A percentile compares a stretch with the other conserved stretches of the same genome.
Conservation (phyloP, 2,888 invertebrate species). For the Archips crataeganus region DNA sequence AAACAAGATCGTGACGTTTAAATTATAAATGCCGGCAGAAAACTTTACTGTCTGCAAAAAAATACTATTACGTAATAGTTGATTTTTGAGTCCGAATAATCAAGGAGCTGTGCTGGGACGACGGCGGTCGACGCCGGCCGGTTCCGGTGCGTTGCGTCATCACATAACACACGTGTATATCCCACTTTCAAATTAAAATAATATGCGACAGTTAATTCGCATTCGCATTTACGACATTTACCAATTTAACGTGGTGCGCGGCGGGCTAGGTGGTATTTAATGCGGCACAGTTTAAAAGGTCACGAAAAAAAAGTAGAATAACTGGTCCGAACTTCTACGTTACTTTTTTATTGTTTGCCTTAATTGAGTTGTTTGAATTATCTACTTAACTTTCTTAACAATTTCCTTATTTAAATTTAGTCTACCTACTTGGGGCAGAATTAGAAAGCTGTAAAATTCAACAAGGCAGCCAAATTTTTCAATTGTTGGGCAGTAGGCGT, state of each 20-base stretch:
- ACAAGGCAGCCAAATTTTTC: too few species aligned
- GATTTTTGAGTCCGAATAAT: constrained; percentile 25
- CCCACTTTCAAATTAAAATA: constrained; percentile 32
- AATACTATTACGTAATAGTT: constrained; percentile 24
- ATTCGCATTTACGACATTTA: constrained; percentile 25
- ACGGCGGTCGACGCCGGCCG: constrained; percentile 50
- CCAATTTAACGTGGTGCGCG: constrained; percentile 16
- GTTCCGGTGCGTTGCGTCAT: constrained; percentile 55
- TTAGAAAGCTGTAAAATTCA: neutral
- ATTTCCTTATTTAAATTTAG: too few species aligned
- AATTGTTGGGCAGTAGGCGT: too few species aligned
- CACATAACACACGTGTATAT: constrained; percentile 11
- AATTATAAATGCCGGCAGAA: constrained; percentile 10
- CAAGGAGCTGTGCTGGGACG: neutral
- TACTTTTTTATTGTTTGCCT: neutral
- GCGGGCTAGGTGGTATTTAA: neutral
- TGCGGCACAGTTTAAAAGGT: constrained; percentile 25
- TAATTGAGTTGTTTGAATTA: neutral
- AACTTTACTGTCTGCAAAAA: constrained; percentile 18
- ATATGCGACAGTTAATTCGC: constrained; percentile 35
- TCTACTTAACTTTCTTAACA: too few species aligned
- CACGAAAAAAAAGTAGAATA: constrained; percentile 9
- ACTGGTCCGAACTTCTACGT: neutral
- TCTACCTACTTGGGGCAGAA: neutral
- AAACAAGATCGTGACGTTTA: constrained; percentile 27